These are phyloP conservation scores for Cosmopolites sordidus DNA, from an alignment of 2,888 invertebrate genomes.

Conservation along the genomic window DNA sequence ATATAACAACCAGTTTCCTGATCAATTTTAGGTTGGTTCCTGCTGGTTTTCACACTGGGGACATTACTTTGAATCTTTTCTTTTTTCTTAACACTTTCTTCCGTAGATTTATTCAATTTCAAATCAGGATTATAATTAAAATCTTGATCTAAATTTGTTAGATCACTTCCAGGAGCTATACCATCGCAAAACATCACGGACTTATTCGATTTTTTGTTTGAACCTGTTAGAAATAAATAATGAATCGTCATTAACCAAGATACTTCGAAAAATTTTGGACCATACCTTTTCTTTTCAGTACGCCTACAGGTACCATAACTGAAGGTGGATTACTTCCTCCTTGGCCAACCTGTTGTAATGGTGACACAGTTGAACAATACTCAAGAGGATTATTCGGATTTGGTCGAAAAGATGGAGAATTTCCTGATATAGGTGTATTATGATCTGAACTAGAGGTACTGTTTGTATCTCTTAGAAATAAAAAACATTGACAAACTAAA, in stretches of 20 bases:
- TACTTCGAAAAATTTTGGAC: neutral
- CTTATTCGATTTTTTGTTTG: slow-evolving; percentile 58
- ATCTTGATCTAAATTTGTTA: slow-evolving; percentile 71
- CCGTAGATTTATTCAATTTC: slow-evolving; percentile 27
- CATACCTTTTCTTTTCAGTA: slow-evolving; percentile 65
- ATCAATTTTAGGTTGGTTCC: slow-evolving; percentile 49
- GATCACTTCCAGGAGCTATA: slow-evolving; percentile 80
- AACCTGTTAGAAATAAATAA: slow-evolving; percentile 37
- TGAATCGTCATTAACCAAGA: neutral
- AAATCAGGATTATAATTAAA: slow-evolving; percentile 41
- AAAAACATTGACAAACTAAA: neutral
- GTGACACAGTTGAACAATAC: slow-evolving; percentile 80
- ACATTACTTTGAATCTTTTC: neutral
- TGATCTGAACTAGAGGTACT: slow-evolving; percentile 37
- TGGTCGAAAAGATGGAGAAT: slow-evolving; percentile 49
- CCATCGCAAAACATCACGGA: slow-evolving; percentile 88
- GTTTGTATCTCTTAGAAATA: slow-evolving; percentile 19
- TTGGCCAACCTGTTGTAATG: slow-evolving; percentile 64
- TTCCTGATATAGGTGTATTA: slow-evolving; percentile 35
- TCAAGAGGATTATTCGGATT: slow-evolving; percentile 86
- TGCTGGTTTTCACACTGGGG: slow-evolving; percentile 26
- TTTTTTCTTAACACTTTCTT: slow-evolving; percentile 13
- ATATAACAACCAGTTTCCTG: slow-evolving; percentile 55
- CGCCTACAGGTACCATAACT: slow-evolving; percentile 83
- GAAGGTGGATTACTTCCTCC: slow-evolving; percentile 55